A percentile compares a stretch with the other conserved stretches of the same genome.
Conservation (phyloP, 37 sponge, comb jelly and placozoan species). For the Halisarca cf. caerulea region DNA sequence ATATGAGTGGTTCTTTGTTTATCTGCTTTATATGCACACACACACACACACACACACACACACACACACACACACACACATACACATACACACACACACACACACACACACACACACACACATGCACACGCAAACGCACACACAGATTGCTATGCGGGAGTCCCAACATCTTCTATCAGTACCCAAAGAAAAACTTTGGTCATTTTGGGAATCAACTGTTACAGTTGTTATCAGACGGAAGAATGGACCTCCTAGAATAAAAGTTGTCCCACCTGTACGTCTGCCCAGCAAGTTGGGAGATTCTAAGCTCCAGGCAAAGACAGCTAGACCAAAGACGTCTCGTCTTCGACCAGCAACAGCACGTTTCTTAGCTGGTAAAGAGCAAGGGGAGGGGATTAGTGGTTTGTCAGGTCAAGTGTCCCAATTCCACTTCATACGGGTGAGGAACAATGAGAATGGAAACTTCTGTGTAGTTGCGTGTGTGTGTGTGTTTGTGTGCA, state of each 20-base stretch:
- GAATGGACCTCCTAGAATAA: constrained; percentile 60
- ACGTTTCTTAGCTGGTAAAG: neutral
- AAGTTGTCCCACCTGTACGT: constrained; percentile 71
- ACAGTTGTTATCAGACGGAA: constrained; percentile 56
- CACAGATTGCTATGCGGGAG: constrained; percentile 73
- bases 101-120: no score
- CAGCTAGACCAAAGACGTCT: constrained; percentile 60
- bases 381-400: neutral
- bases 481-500: no score
- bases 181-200: constrained; percentile 63
- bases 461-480: no score
- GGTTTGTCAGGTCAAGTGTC: constrained; percentile 48
- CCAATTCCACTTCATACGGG: constrained; percentile 64
- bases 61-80: no score
- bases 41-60: neutral
- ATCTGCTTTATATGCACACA: neutral
- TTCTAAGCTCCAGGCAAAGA: neutral
- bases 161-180: constrained; percentile 42
- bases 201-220: constrained; percentile 70
- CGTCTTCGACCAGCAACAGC: constrained; percentile 70
- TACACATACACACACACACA: no score
- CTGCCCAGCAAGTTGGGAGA: constrained; percentile 69
- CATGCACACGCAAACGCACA: no score
- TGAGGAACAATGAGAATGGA: no score
- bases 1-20: neutral